Evolutionary conservation across 2,113 vertebrate genomes (phyloP).

Genomic region (Guaruba guarouba): DNA sequence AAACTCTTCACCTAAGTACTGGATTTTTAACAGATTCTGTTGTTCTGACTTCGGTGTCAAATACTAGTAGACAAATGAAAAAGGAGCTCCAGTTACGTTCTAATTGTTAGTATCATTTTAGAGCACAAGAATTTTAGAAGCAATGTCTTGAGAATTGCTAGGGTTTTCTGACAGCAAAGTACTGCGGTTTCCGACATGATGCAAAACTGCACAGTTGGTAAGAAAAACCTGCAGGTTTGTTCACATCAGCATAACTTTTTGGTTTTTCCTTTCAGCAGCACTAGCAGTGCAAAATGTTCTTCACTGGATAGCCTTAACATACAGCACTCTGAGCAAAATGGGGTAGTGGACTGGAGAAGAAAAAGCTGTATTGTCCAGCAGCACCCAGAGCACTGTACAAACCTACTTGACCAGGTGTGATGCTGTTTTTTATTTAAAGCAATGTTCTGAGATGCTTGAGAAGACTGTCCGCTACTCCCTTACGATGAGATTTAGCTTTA

Average conservation of each 20-base stretch:
- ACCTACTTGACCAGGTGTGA: slow-evolving; percentile 78
- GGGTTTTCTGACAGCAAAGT: neutral
- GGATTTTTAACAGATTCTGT: neutral
- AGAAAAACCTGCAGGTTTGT: neutral
- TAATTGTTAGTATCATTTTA: neutral
- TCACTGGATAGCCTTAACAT: slow-evolving; percentile 74
- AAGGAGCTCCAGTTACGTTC: neutral
- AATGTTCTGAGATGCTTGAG: neutral
- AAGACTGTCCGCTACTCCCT: neutral
- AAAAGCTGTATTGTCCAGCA: slow-evolving; percentile 71
- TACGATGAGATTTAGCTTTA: neutral
- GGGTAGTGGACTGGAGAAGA: slow-evolving; percentile 82
- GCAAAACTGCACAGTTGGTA: neutral
- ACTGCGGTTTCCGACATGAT: neutral
- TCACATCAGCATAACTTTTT: neutral
- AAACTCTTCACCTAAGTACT: neutral
- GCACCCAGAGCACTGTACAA: slow-evolving; percentile 73
- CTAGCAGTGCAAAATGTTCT: slow-evolving; percentile 74
- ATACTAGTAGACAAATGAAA: neutral
- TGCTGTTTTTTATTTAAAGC: neutral
- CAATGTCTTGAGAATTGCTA: neutral
- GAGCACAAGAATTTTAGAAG: neutral
- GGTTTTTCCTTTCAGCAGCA: slow-evolving; percentile 34
- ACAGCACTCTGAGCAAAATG: slow-evolving; percentile 79
- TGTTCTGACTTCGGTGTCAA: neutral